These are phyloP conservation scores for Pasiphila rectangulata DNA, from an alignment of 2,888 invertebrate genomes.

Conservation along the genomic window DNA sequence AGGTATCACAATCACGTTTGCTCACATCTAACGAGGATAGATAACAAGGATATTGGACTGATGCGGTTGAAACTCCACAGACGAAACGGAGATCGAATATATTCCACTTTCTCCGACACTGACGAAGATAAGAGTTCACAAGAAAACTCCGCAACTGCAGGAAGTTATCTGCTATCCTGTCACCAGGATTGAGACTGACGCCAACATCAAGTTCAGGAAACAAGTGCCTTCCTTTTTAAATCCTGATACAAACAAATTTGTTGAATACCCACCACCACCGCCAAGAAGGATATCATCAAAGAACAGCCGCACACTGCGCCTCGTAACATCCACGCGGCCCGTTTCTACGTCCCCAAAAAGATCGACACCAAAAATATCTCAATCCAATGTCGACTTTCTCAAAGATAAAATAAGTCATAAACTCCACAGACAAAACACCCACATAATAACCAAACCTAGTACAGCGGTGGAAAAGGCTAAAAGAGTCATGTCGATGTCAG, in stretches of 20 bases:
- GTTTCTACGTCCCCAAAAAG: slow-evolving; percentile 58
- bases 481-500: slow-evolving; percentile 63
- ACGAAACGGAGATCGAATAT: slow-evolving; percentile 89
- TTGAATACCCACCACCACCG: slow-evolving; percentile 83
- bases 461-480: slow-evolving; percentile 36
- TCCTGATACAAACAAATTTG: slow-evolving; percentile 51
- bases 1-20: slow-evolving; percentile 56
- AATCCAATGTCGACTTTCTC: slow-evolving; percentile 81
- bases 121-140: slow-evolving; percentile 89
- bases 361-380: slow-evolving; percentile 45
- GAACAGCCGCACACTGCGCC: slow-evolving; percentile 84
- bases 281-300: slow-evolving; percentile 89
- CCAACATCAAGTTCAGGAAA: slow-evolving; percentile 77
- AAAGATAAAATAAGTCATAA: slow-evolving; percentile 83
- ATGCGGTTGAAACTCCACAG: slow-evolving; percentile 82
- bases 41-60: slow-evolving; percentile 40
- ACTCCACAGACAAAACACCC: slow-evolving; percentile 74
- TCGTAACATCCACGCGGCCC: slow-evolving; percentile 80
- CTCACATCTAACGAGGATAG: slow-evolving; percentile 58
- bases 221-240: slow-evolving; percentile 79
- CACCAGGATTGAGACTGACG: slow-evolving; percentile 60
- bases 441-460: slow-evolving; percentile 54
- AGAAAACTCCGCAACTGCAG: slow-evolving; percentile 75
- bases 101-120: slow-evolving; percentile 90
- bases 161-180: slow-evolving; percentile 84